Conservation (phyloP, 2,797 vertebrate species). For the Tokudaia muenninki region DNA sequence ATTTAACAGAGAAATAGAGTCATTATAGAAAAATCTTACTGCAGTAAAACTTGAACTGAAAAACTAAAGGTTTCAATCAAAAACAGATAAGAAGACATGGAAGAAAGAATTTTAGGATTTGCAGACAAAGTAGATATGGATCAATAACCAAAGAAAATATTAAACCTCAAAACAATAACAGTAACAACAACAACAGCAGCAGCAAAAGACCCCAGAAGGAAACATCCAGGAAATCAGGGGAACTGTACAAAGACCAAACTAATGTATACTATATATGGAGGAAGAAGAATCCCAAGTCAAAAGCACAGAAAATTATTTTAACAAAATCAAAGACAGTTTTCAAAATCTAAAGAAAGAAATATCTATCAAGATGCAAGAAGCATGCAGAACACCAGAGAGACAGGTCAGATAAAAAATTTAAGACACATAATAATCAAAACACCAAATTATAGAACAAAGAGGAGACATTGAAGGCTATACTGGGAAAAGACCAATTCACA, state of each 20-base stretch:
- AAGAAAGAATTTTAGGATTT: not conserved
- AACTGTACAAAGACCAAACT: not conserved
- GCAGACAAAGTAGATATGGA: not conserved
- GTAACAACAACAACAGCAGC: not conserved
- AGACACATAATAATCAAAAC: not conserved
- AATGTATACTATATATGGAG: not conserved
- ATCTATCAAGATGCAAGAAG: not conserved
- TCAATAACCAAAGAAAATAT: not conserved
- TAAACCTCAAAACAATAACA: not conserved
- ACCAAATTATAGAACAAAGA: not conserved
- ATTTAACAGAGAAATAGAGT: not conserved
- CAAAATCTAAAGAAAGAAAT: not conserved
- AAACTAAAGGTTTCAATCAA: not conserved
- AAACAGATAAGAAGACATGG: not conserved
- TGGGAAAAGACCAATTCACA: not conserved
- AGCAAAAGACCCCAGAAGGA: not conserved
- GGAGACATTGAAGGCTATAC: not conserved
- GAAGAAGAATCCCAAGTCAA: not conserved
- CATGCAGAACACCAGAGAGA: not conserved
- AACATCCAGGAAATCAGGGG: not conserved
- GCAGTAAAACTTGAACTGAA: not conserved
- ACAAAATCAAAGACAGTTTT: not conserved
- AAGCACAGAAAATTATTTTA: not conserved
- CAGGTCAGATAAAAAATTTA: not conserved
- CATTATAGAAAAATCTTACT: not conserved